Evolutionary conservation across 2,113 vertebrate genomes (phyloP).

Genomic region (Stictonetta naevosa): DNA sequence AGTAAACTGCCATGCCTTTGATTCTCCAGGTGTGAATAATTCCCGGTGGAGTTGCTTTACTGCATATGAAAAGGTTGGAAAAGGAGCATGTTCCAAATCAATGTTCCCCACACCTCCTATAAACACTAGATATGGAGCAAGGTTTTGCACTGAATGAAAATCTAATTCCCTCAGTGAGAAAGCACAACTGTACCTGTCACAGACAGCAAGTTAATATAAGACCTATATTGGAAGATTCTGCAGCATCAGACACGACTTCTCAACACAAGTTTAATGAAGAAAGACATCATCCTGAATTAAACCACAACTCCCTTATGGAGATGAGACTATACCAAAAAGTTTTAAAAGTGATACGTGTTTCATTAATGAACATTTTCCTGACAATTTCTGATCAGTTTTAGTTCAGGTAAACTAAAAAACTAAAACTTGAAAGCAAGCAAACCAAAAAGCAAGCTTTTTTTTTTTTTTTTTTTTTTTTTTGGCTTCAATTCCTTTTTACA

Average conservation of each 20-base stretch:
- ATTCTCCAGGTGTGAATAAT: not conserved
- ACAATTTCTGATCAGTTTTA: not conserved
- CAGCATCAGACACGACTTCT: not conserved
- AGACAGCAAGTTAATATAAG: not conserved
- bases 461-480: not conserved
- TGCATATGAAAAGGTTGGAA: not conserved
- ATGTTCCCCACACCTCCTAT: accelerated
- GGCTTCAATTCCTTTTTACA: not conserved
- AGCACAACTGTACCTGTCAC: not conserved
- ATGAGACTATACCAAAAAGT: not conserved
- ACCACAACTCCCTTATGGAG: not conserved
- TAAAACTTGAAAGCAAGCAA: too few relatives aligned
- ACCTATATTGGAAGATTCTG: not conserved
- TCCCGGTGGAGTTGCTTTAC: not conserved
- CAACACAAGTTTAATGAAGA: not conserved
- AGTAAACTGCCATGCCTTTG: not conserved
- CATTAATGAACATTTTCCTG: not conserved
- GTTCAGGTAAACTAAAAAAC: too few relatives aligned
- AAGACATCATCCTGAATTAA: not conserved
- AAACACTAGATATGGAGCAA: accelerated
- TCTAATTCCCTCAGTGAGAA: not conserved
- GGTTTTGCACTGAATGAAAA: not conserved
- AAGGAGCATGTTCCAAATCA: not conserved
- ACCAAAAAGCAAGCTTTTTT: not conserved
- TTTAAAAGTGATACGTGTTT: not conserved